A percentile compares a stretch with the other conserved stretches of the same genome.
phyloP scores from a whole-genome alignment of 2,113 vertebrate species.

The Myanophis thanlyinensis region DNA sequence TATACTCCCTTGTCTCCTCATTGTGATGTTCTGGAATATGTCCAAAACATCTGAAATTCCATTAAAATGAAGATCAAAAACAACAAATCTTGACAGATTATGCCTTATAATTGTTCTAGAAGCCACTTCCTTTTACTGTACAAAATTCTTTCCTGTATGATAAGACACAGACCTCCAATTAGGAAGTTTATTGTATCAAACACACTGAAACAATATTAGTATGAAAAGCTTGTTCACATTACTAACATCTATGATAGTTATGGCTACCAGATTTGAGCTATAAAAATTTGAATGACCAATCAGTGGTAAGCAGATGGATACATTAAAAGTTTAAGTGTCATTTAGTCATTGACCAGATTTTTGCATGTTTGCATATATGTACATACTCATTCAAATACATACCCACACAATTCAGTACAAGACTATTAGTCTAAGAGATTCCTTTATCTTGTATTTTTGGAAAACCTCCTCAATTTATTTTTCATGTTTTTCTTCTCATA shows the following conservation, averaged over 20 bases:
- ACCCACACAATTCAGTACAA: background rate
- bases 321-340: background rate
- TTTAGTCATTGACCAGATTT: background rate
- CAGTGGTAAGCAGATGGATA: background rate
- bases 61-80: background rate
- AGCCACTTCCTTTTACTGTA: slow-evolving; percentile 13
- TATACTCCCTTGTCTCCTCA: background rate
- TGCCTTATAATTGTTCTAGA: background rate
- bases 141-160: background rate
- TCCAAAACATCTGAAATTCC: background rate
- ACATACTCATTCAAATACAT: background rate
- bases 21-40: background rate
- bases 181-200: background rate
- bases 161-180: slow-evolving; percentile 15
- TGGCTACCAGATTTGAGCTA: background rate
- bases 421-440: slow-evolving; percentile 10
- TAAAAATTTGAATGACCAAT: background rate
- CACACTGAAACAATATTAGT: background rate
- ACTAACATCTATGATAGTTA: background rate
- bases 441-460: slow-evolving; percentile 11
- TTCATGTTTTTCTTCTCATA: slow-evolving; percentile 34
- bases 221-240: slow-evolving; percentile 9
- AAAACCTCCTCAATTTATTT: background rate
- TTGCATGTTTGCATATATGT: background rate
- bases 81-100: background rate